Evolutionary conservation across 1,140 invertebrate genomes (phyloP).

Genomic region (Scaptomyza montana): DNA sequence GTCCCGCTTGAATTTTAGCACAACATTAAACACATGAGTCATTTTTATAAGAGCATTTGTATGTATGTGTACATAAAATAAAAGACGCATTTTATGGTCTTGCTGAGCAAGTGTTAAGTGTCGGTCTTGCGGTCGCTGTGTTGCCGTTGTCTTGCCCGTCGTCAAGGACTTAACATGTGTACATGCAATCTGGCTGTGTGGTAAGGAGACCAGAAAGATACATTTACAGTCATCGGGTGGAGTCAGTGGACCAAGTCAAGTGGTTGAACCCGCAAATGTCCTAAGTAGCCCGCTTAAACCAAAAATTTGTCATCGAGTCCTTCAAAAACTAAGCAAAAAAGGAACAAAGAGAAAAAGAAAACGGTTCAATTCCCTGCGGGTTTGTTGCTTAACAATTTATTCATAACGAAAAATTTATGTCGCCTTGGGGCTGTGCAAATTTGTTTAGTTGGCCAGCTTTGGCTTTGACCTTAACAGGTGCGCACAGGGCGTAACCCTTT

Average conservation of each 20-base stretch:
- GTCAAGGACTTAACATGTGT: conserved; percentile 37
- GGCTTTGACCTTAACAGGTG: conserved; percentile 39
- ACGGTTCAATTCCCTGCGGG: conserved; percentile 27
- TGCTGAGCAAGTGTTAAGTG: conserved; percentile 44
- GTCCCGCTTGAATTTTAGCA: conserved; percentile 8
- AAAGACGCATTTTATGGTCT: conserved; percentile 32
- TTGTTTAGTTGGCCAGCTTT: conserved; percentile 65
- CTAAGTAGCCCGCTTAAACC: conserved; percentile 21
- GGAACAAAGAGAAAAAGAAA: background rate
- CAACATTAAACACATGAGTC: conserved; percentile 8
- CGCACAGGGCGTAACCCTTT: background rate
- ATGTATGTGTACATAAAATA: background rate
- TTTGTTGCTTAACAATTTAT: conserved; percentile 65
- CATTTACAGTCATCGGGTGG: conserved; percentile 7
- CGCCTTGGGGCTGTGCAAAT: conserved; percentile 61
- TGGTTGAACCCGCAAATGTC: conserved; percentile 25
- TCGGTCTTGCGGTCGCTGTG: conserved; percentile 14
- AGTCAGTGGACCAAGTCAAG: conserved; percentile 38
- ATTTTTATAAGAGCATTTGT: background rate
- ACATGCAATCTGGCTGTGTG: conserved; percentile 19
- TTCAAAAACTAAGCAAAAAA: conserved; percentile 5
- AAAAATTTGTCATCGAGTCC: conserved; percentile 12
- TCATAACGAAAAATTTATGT: conserved; percentile 77
- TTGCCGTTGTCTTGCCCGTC: conserved; percentile 11
- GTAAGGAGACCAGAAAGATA: conserved; percentile 2